These are phyloP conservation scores for Heliconius charithonia DNA, from an alignment of 2,888 invertebrate species.

Conservation along the genomic window DNA sequence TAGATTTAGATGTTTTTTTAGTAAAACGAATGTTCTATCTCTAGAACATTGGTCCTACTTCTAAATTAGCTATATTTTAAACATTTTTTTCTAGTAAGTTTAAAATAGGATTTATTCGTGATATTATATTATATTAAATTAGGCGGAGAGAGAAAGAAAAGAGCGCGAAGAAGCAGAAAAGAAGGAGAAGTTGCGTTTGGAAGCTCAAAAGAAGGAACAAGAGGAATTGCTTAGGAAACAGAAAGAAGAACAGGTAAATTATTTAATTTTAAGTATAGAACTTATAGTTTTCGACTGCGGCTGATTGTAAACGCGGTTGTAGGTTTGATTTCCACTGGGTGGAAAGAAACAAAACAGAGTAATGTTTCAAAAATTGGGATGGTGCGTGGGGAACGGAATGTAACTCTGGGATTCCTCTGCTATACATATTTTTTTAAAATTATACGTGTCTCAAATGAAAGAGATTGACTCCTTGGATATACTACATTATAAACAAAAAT, in stretches of 20 bases:
- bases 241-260: conserved; percentile 86
- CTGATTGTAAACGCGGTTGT: background rate
- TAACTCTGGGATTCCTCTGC: too few relatives aligned
- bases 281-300: too few relatives aligned
- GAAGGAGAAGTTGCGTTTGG: conserved; percentile 90
- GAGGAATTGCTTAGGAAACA: conserved; percentile 93
- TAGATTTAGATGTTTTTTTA: too few relatives aligned
- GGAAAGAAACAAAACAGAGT: too few relatives aligned
- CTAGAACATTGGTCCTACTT: too few relatives aligned
- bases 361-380: too few relatives aligned
- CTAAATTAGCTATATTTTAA: background rate
- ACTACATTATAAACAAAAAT: background rate
- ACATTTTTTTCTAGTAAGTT: background rate
- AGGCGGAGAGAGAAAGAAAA: conserved; percentile 96
- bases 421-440: too few relatives aligned
- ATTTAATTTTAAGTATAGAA: background rate
- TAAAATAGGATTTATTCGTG: background rate
- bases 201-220: conserved; percentile 90
- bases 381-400: too few relatives aligned
- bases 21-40: too few relatives aligned
- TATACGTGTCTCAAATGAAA: too few relatives aligned
- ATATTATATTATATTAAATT: background rate
- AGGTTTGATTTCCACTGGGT: background rate
- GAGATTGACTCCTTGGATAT: too few relatives aligned
- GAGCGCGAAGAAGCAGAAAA: conserved; percentile 95